A percentile compares a stretch with the other conserved stretches of the same genome.
phyloP scores from a whole-genome alignment of 64 coral and sea anemone species.

The Porites lutea region DNA sequence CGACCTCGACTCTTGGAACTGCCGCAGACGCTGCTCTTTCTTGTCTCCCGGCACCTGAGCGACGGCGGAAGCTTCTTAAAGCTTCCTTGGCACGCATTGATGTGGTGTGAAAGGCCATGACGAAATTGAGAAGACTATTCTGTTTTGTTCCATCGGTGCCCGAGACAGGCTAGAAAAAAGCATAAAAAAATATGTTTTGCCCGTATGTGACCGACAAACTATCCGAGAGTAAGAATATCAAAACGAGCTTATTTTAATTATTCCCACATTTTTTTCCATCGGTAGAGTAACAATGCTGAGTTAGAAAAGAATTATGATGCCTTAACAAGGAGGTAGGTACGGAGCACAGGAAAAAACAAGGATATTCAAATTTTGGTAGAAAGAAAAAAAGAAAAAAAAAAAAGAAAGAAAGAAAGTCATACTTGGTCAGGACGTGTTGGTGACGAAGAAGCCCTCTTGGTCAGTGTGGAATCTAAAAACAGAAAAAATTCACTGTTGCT shows the following conservation, averaged over 20 bases:
- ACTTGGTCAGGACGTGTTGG: conserved; percentile 14
- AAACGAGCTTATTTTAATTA: no score
- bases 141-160: conserved; percentile 31
- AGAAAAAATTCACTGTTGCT: no score
- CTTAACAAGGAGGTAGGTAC: no score
- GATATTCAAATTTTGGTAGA: no score
- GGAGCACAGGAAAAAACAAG: no score
- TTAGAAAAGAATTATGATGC: no score
- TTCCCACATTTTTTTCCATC: no score
- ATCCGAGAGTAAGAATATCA: no score
- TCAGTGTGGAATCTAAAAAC: conserved; percentile 1
- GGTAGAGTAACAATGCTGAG: no score
- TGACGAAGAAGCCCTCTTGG: neutral
- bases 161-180: neutral
- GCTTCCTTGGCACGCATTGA: conserved; percentile 90
- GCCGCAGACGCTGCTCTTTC: neutral
- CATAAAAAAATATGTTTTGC: neutral
- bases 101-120: conserved; percentile 83
- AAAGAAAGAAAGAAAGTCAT: neutral
- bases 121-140: conserved; percentile 88
- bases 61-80: conserved; percentile 68
- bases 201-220: no score
- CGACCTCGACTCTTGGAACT: neutral
- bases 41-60: conserved; percentile 35
- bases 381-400: no score